These are phyloP conservation scores for Pterocles burchelli DNA, from an alignment of 2,113 vertebrate species.

Conservation along the genomic window DNA sequence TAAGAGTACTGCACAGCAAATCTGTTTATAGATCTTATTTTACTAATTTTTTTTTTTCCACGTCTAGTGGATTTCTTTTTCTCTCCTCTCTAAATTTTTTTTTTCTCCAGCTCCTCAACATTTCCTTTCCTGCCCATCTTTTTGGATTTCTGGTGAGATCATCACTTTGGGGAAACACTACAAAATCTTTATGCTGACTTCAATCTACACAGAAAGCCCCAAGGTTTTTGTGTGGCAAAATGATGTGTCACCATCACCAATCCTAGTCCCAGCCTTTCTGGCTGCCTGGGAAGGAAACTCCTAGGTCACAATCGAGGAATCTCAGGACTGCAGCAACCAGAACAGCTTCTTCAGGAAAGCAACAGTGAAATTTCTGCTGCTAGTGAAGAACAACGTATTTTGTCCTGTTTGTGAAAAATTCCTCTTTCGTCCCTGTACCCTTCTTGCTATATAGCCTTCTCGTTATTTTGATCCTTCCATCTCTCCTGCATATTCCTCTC, in stretches of 20 bases:
- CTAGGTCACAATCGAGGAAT: background rate
- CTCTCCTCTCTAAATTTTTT: background rate
- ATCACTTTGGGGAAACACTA: background rate
- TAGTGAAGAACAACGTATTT: background rate
- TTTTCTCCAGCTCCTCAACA: background rate
- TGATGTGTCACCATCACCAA: background rate
- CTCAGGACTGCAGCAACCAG: background rate
- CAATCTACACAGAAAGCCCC: background rate
- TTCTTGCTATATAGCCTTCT: background rate
- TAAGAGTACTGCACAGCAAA: constrained; percentile 3
- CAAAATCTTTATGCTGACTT: background rate
- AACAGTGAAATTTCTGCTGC: background rate
- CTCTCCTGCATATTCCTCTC: background rate
- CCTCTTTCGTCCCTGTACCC: background rate
- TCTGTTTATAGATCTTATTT: background rate
- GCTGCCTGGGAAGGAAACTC: background rate
- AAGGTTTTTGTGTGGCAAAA: background rate
- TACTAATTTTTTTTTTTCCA: background rate
- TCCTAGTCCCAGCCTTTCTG: background rate
- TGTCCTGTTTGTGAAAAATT: background rate
- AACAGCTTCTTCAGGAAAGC: background rate
- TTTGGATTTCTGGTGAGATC: background rate
- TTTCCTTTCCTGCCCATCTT: background rate
- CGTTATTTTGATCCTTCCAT: background rate
- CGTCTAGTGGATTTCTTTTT: background rate